Conservation (phyloP, 2,113 vertebrate genomes). For the Mesoclemmys tuberculata region DNA sequence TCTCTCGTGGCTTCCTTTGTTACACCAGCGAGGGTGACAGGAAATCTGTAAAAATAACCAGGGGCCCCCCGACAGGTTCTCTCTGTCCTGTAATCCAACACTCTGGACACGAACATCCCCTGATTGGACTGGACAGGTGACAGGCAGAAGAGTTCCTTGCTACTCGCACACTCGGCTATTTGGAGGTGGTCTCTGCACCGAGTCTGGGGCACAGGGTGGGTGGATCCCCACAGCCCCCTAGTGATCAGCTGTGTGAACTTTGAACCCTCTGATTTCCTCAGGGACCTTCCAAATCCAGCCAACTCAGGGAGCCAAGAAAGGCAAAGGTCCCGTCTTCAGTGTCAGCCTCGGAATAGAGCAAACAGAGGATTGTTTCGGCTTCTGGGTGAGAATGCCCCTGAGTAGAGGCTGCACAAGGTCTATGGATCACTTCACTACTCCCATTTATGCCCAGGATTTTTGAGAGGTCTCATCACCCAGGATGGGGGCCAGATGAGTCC, state of each 20-base stretch:
- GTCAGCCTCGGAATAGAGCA: not conserved
- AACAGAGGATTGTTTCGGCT: not conserved
- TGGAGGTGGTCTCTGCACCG: not conserved
- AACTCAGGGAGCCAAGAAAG: not conserved
- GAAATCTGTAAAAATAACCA: slow-evolving; percentile 74
- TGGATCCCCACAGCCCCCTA: not conserved
- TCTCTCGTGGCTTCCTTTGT: not conserved
- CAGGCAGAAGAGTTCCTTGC: not conserved
- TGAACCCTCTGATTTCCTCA: not conserved
- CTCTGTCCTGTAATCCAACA: slow-evolving; percentile 72
- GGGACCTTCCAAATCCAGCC: not conserved
- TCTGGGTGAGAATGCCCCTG: not conserved
- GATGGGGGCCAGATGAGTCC: not conserved
- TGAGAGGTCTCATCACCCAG: not conserved
- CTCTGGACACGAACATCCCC: slow-evolving; percentile 45
- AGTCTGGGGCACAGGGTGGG: not conserved
- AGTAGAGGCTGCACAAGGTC: not conserved
- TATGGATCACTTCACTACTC: not conserved
- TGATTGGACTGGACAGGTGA: slow-evolving; percentile 73
- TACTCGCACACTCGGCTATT: not conserved
- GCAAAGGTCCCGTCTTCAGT: not conserved
- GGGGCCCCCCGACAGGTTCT: slow-evolving; percentile 63
- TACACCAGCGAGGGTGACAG: slow-evolving; percentile 40
- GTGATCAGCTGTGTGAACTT: not conserved
- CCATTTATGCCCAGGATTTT: not conserved